Conservation (phyloP, 2,888 invertebrate genomes). For the Cosmia pyralina region DNA sequence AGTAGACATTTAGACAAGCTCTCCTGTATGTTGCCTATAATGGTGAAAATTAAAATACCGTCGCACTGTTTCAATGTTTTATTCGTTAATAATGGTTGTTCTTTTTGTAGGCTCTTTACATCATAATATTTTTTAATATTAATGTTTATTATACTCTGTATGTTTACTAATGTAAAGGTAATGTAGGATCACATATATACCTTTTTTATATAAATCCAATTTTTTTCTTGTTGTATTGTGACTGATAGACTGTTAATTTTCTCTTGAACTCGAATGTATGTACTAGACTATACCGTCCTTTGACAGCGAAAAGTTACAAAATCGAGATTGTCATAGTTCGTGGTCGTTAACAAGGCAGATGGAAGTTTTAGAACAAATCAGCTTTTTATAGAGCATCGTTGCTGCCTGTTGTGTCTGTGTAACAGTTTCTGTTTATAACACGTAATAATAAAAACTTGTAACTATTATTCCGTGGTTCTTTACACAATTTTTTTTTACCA, state of each 20-base stretch:
- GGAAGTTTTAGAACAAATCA: neutral
- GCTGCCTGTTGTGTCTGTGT: neutral
- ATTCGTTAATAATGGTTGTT: slow-evolving; percentile 18
- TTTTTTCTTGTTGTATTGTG: neutral
- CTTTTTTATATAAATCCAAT: neutral
- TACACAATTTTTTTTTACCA: too few species aligned
- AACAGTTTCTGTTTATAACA: neutral
- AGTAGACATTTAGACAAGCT: too few species aligned
- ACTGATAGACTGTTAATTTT: slow-evolving; percentile 6
- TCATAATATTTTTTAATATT: neutral
- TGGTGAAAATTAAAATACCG: neutral
- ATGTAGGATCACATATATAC: neutral
- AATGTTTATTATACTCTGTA: slow-evolving; percentile 17
- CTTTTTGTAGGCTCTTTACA: neutral
- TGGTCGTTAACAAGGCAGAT: neutral
- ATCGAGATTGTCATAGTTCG: neutral
- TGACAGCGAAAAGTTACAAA: slow-evolving; percentile 9
- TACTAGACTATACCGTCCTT: neutral
- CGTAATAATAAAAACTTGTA: too few species aligned
- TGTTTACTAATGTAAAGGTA: slow-evolving; percentile 1
- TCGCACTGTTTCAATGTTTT: neutral
- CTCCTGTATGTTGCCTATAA: neutral
- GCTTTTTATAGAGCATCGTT: neutral
- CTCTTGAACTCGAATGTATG: slow-evolving; percentile 12
- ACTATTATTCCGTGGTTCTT: too few species aligned